Evolutionary conservation across 2,113 vertebrate genomes (phyloP).

Genomic region (Trinectes maculatus): DNA sequence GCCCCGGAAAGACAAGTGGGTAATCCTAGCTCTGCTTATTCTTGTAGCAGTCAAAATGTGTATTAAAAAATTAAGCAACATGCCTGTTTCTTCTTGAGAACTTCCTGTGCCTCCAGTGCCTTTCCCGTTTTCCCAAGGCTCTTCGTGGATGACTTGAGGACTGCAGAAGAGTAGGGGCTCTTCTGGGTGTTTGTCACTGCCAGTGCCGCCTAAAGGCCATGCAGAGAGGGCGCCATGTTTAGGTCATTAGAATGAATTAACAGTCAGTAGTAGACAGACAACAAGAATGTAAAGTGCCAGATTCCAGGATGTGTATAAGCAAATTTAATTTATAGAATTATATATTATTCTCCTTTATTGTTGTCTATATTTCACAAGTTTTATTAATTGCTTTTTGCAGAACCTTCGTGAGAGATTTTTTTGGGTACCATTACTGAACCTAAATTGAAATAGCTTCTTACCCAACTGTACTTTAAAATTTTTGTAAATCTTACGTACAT

Average conservation of each 20-base stretch:
- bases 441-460: too few species aligned
- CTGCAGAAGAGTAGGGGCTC: conserved; percentile 84
- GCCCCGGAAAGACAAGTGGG: conserved; percentile 13
- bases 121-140: conserved; percentile 85
- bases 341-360: too few species aligned
- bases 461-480: too few species aligned
- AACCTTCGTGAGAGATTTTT: too few species aligned
- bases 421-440: too few species aligned
- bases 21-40: conserved; percentile 6
- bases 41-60: conserved; percentile 3
- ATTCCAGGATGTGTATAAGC: too few species aligned
- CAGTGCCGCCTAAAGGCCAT: conserved; percentile 42
- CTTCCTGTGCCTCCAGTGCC: conserved; percentile 90
- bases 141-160: conserved; percentile 86
- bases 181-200: conserved; percentile 79
- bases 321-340: too few species aligned
- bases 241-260: not conserved
- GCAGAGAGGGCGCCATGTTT: not conserved
- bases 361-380: too few species aligned
- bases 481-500: too few species aligned
- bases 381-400: too few species aligned
- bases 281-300: not conserved
- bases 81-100: conserved; percentile 95
- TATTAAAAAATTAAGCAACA: conserved; percentile 24
- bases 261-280: not conserved